phyloP scores from a whole-genome alignment of 2,888 invertebrate genomes.

The Suillia variegata region DNA sequence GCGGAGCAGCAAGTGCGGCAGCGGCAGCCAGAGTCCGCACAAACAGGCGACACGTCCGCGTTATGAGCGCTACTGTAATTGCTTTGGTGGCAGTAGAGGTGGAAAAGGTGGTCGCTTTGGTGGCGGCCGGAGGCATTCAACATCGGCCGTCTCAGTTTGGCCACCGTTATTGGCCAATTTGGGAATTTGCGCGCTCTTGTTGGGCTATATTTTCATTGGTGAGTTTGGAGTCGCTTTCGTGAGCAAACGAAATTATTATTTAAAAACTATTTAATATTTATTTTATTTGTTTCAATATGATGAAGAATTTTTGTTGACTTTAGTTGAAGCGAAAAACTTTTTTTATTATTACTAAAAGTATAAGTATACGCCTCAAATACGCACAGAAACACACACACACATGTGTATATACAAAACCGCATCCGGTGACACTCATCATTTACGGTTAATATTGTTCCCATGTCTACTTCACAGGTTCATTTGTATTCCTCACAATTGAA shows the following conservation, averaged over 20 bases:
- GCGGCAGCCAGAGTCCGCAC: constrained; percentile 6
- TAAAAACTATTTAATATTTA: no score
- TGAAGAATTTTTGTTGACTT: no score
- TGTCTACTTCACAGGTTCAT: constrained; percentile 66
- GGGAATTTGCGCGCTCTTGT: constrained; percentile 26
- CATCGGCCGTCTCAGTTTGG: constrained; percentile 23
- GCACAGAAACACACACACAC: no score
- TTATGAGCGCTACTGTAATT: constrained; percentile 15
- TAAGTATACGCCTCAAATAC: no score
- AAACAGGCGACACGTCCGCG: constrained; percentile 11
- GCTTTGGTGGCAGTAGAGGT: constrained; percentile 19
- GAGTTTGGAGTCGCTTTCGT: constrained; percentile 6
- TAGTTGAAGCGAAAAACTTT: no score
- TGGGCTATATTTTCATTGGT: constrained; percentile 28
- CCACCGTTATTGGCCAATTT: constrained; percentile 28
- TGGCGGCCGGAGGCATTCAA: background rate
- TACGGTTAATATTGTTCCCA: background rate
- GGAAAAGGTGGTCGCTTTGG: background rate
- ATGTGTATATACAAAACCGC: no score
- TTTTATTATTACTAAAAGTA: no score
- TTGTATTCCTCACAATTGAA: constrained; percentile 81
- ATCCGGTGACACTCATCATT: background rate
- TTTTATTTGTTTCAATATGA: no score
- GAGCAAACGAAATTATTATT: no score
- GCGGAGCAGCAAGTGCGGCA: constrained; percentile 14